Conservation (phyloP, 2,797 vertebrate genomes). For the Clarias laeviceps region DNA sequence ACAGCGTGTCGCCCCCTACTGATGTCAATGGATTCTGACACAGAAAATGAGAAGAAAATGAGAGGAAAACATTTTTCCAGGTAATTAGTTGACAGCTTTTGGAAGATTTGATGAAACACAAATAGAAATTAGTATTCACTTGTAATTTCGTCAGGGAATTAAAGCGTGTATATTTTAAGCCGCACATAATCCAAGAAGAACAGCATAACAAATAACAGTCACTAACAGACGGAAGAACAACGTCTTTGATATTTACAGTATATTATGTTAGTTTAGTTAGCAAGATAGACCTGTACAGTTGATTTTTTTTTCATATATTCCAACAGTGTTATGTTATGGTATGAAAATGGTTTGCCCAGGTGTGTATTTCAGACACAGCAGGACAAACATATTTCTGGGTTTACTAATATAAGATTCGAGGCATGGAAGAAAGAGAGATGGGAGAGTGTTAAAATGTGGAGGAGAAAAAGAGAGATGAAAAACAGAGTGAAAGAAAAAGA, state of each 20-base stretch:
- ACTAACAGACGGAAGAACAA: neutral
- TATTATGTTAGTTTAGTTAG: too few species aligned
- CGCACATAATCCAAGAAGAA: neutral
- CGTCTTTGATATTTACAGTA: neutral
- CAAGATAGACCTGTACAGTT: neutral
- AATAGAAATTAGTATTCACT: neutral
- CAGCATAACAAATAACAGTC: neutral
- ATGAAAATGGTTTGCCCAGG: neutral
- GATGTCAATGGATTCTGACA: constrained; percentile 31
- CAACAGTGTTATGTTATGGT: neutral
- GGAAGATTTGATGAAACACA: neutral
- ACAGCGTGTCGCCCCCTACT: constrained; percentile 52
- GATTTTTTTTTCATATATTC: neutral
- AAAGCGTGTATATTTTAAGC: neutral
- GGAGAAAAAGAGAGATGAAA: constrained; percentile 10
- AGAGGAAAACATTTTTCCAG: neutral
- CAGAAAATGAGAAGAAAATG: neutral
- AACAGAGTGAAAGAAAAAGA: constrained; percentile 41
- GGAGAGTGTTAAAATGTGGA: neutral
- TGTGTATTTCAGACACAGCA: neutral
- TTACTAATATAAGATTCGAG: neutral
- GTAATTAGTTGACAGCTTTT: constrained; percentile 1
- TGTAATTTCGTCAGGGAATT: neutral
- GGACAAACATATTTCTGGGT: neutral
- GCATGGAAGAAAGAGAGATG: neutral